A percentile compares a stretch with the other conserved stretches of the same genome.
Evolutionary conservation across 2,113 vertebrate species (phyloP).

Genomic region (Rafetus swinhoei): DNA sequence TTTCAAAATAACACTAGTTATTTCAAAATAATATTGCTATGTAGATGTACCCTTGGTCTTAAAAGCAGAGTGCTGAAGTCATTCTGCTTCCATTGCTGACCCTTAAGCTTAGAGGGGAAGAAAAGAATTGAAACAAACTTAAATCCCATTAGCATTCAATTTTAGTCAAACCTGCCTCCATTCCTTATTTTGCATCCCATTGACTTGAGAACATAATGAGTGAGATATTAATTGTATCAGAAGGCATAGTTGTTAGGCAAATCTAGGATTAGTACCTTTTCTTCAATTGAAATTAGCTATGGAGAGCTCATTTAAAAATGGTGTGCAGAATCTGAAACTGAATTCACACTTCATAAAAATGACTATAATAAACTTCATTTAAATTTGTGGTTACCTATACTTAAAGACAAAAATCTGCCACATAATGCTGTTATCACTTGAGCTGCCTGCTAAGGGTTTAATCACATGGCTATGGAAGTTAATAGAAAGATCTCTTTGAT

Average conservation of each 20-base stretch:
- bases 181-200: not conserved
- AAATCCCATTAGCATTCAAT: not conserved
- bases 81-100: not conserved
- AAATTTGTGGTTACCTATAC: not conserved
- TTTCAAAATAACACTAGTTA: no score
- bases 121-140: not conserved
- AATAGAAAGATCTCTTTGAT: not conserved
- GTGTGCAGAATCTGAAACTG: not conserved
- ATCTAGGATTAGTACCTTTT: not conserved
- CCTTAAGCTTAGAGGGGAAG: not conserved
- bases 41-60: not conserved
- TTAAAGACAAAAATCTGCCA: not conserved
- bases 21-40: no score
- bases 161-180: not conserved
- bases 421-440: not conserved
- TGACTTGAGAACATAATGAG: fast-evolving
- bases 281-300: not conserved
- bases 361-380: not conserved
- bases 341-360: not conserved
- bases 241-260: not conserved
- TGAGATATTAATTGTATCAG: not conserved
- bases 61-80: not conserved
- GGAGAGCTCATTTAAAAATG: not conserved
- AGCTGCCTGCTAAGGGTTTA: not conserved
- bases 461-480: not conserved